Evolutionary conservation across 2,797 vertebrate genomes (phyloP), one percentile per base, ranked within the genome.

Genomic region (Sylvilagus floridanus): DNA sequence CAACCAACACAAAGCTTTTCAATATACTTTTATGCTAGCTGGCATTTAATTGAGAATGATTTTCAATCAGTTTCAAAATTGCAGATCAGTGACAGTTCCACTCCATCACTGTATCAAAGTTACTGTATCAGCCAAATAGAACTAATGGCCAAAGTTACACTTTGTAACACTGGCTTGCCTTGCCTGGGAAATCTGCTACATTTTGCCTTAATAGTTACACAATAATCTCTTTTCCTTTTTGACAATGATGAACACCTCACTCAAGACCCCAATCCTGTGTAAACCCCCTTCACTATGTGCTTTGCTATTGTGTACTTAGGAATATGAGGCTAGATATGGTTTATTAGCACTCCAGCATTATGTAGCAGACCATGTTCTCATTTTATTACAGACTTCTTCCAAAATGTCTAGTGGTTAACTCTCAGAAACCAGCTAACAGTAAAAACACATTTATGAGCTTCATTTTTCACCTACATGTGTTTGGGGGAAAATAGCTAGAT

Each of bases 1-100:
- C 26, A 65, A 83, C 78, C 9, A 90, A 84, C 50, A 94, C 71
- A 91, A 96, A 96, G 35, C 81, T 68, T 71, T 83, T 86, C 26
- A n/a, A 72, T 60, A 35, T 83, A 91, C 91, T 94, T 95, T 95
- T 88, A 96, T 76, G 50, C 21, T 68, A 91, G 84, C 35, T 93
- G 65, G 26, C 32, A 90, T 93, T 95, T 85, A 94, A 93, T 77
- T 57, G 93, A 92, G 42, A 90, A 91, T 84, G 73, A 90, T 86
- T 85, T 57, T 57, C 19, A 57, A 57, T 57, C 65, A 93, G 87
- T 84, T 90, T 85, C 68, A 87, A 94, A 92, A 71, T 42, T 88
- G 71, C 24, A 95, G n/a, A 83, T 79, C 66, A 90, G 37, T 63
- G 84, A 84, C 1, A 72, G 47, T 24, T 86, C 57, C 75, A 90